These are phyloP conservation scores for Neodiprion lecontei DNA, from an alignment of 1,140 invertebrate species.

Conservation along the genomic window DNA sequence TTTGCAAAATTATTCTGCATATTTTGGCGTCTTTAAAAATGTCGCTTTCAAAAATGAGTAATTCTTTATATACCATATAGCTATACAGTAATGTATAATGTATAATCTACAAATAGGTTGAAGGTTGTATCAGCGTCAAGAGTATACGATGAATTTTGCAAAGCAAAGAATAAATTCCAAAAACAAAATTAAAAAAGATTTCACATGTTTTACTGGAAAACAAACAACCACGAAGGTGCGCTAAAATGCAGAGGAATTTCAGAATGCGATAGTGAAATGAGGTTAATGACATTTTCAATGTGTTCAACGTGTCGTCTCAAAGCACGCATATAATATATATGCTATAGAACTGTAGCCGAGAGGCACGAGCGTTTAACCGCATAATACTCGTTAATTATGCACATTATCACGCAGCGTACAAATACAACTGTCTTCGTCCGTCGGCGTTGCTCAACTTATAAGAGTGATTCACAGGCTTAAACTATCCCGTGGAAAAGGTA, in stretches of 20 bases:
- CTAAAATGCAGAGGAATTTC: not conserved
- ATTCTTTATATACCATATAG: not conserved
- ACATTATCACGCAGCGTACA: conserved; percentile 7
- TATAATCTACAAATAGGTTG: too few relatives aligned
- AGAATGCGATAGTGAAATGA: not conserved
- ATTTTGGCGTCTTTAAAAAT: not conserved
- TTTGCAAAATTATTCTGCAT: not conserved
- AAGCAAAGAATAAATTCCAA: not conserved
- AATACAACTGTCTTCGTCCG: conserved; percentile 1
- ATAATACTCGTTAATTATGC: conserved; percentile 3
- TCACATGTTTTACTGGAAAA: too few relatives aligned
- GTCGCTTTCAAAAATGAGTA: not conserved
- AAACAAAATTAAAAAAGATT: not conserved
- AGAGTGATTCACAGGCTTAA: not conserved
- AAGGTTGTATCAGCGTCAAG: too few relatives aligned
- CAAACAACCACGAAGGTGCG: too few relatives aligned
- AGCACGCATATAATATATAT: too few relatives aligned
- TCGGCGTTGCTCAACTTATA: not conserved
- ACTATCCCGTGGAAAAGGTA: too few relatives aligned
- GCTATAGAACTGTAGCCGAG: not conserved
- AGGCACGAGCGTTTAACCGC: not conserved
- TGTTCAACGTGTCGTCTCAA: not conserved
- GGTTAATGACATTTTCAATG: not conserved
- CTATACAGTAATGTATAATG: too few relatives aligned
- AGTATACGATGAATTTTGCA: too few relatives aligned